phyloP scores from a whole-genome alignment of 1,140 invertebrate species.

The Tetramorium parvispinum region DNA sequence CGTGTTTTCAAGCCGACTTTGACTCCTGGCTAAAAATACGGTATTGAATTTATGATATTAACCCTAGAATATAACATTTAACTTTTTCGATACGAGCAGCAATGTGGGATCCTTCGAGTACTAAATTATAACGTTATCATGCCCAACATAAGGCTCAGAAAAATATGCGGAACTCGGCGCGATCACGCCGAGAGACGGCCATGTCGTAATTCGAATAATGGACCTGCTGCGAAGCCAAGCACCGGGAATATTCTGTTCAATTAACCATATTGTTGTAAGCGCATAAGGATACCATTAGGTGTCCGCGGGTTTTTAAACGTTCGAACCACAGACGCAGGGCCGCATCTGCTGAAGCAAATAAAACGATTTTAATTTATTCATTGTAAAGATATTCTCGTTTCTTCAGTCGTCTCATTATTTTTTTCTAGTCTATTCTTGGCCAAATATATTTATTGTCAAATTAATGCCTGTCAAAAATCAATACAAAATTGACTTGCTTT shows the following conservation, averaged over 20 bases:
- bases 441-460: not conserved
- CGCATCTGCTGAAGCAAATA: not conserved
- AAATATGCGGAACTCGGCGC: slow-evolving; percentile 43
- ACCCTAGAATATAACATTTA: not conserved
- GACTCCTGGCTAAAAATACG: not conserved
- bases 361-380: not conserved
- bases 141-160: not conserved
- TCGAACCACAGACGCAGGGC: slow-evolving; percentile 29
- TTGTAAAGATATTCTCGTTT: not conserved
- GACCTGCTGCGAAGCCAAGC: slow-evolving; percentile 43
- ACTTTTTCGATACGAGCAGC: not conserved
- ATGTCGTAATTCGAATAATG: slow-evolving; percentile 56
- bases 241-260: slow-evolving; percentile 46
- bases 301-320: slow-evolving; percentile 36
- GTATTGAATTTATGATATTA: not conserved
- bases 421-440: not conserved
- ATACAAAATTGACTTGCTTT: not conserved
- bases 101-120: not conserved
- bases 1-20: not conserved
- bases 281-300: slow-evolving; percentile 52
- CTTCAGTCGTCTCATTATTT: not conserved
- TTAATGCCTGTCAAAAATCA: not conserved
- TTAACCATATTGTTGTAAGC: slow-evolving; percentile 54
- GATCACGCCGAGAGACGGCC: slow-evolving; percentile 34
- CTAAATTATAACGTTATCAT: slow-evolving; percentile 50